Percentiles rank a stretch among this genome's conserved stretches.
phyloP scores from a whole-genome alignment of 2,797 vertebrate genomes.

The Lagorchestes hirsutus region DNA sequence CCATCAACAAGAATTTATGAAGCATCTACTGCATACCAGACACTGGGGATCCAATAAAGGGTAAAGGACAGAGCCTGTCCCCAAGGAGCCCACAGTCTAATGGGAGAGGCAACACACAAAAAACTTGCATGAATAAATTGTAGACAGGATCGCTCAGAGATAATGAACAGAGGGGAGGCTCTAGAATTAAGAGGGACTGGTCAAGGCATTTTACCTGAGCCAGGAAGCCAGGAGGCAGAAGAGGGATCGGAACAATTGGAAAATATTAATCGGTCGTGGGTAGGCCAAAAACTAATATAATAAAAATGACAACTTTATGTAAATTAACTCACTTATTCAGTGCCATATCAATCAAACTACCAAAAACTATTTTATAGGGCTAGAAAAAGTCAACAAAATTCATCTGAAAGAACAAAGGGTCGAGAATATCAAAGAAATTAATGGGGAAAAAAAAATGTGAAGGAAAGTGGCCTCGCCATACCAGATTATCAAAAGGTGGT shows the following conservation, averaged over 20 bases:
- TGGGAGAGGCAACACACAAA: not conserved
- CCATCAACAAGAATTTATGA: not conserved
- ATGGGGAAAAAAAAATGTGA: not conserved
- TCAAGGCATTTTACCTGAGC: not conserved
- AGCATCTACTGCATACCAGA: not conserved
- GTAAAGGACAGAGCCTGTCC: not conserved
- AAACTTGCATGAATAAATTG: not conserved
- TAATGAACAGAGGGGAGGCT: not conserved
- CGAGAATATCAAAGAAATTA: not conserved
- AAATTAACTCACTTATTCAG: not conserved
- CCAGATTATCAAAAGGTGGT: not conserved
- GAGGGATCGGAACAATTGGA: not conserved
- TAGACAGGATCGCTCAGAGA: fast-evolving
- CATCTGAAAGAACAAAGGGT: not conserved
- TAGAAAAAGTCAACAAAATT: not conserved
- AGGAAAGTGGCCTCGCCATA: not conserved
- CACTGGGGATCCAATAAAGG: not conserved
- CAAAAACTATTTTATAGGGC: not conserved
- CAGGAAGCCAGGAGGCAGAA: not conserved
- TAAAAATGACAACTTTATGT: not conserved
- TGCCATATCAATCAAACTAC: not conserved
- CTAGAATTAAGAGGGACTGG: not conserved
- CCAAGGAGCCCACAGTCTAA: not conserved
- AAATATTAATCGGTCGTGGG: not conserved
- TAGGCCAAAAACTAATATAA: not conserved